Conservation (phyloP, 1,140 invertebrate species). For the Drosophila carrolli region DNA sequence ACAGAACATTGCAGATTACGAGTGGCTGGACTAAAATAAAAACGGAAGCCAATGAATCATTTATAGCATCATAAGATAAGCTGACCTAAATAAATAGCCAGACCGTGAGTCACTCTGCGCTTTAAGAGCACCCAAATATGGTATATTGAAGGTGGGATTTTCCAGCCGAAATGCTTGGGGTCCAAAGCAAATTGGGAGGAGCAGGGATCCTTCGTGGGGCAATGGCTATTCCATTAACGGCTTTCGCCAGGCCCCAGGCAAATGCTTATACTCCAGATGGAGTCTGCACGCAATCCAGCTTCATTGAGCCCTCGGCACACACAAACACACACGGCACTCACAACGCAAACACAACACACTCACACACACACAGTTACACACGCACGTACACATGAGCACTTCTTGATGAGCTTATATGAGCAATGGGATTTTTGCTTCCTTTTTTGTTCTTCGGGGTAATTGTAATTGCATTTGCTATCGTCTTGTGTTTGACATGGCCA, state of each 20-base stretch:
- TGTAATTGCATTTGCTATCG: constrained; percentile 67
- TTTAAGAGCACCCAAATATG: constrained; percentile 14
- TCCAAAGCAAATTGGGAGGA: constrained; percentile 28
- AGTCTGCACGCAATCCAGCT: constrained; percentile 37
- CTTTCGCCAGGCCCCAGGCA: constrained; percentile 25
- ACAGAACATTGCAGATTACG: constrained; percentile 19
- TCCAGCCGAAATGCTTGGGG: not conserved
- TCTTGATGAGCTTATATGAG: constrained; percentile 61
- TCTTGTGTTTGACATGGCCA: constrained; percentile 26
- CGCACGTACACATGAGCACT: constrained; percentile 38
- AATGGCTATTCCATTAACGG: constrained; percentile 36
- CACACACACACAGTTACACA: not conserved
- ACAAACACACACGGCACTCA: not conserved
- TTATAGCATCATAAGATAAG: constrained; percentile 37
- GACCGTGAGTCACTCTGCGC: constrained; percentile 26
- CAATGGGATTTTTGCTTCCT: constrained; percentile 46
- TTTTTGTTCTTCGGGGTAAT: constrained; percentile 64
- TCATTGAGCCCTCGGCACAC: constrained; percentile 3
- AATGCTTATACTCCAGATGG: constrained; percentile 42
- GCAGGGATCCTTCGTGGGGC: constrained; percentile 14
- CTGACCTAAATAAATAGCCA: constrained; percentile 17
- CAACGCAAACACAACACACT: constrained; percentile 16
- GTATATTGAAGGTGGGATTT: constrained; percentile 20
- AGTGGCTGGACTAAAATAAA: constrained; percentile 1
- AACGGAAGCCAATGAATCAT: constrained; percentile 31